Evolutionary conservation across 2,797 vertebrate species (phyloP).

Genomic region (Lateolabrax maculatus): DNA sequence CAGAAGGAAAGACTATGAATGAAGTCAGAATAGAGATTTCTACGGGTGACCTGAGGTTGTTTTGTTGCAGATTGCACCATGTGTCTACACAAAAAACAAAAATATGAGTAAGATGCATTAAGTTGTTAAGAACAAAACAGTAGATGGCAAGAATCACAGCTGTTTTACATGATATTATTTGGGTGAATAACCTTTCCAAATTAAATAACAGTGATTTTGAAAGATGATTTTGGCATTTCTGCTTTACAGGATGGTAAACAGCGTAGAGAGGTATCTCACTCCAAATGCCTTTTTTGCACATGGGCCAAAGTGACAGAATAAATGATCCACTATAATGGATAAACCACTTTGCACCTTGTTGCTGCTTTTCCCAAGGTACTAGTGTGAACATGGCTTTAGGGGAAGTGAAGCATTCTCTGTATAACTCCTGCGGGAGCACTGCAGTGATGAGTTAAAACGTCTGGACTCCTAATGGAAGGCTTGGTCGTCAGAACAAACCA

Average conservation of each 20-base stretch:
- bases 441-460: conserved; percentile 75
- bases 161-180: conserved; percentile 4
- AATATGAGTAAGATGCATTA: background rate
- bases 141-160: background rate
- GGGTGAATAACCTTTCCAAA: conserved; percentile 10
- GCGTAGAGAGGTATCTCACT: conserved; percentile 20
- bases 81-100: background rate
- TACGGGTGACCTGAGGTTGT: conserved; percentile 18
- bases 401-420: conserved; percentile 66
- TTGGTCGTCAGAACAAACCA: conserved; percentile 57
- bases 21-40: conserved; percentile 19
- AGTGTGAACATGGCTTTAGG: conserved; percentile 73
- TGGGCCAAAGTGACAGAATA: conserved; percentile 60
- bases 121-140: background rate
- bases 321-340: conserved; percentile 68
- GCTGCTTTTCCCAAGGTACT: conserved; percentile 61
- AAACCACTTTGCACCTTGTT: conserved; percentile 82
- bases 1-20: conserved; percentile 5
- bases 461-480: conserved; percentile 72
- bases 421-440: conserved; percentile 51
- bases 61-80: background rate
- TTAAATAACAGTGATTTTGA: conserved; percentile 30
- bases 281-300: conserved; percentile 63
- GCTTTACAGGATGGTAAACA: conserved; percentile 11
- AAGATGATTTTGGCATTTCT: conserved; percentile 5